These are phyloP conservation scores for Dendropsophus ebraccatus DNA, from an alignment of 2,113 vertebrate species.

Conservation along the genomic window DNA sequence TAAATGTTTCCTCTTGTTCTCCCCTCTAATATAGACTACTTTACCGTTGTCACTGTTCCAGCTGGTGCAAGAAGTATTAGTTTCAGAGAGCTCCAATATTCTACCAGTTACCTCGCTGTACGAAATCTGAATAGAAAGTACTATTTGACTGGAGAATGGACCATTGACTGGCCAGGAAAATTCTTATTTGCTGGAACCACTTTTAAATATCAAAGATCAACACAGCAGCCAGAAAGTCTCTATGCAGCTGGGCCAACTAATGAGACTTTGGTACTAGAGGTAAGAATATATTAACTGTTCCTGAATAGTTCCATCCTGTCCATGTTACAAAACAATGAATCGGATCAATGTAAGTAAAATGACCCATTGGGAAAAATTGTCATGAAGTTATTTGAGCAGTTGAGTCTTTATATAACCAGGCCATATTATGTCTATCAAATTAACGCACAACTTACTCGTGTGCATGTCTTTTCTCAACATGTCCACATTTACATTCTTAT, in stretches of 20 bases:
- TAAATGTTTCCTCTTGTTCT: neutral
- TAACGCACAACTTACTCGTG: too few species aligned
- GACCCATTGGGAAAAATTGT: neutral
- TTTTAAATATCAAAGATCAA: conserved; percentile 89
- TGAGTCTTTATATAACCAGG: too few species aligned
- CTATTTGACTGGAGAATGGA: conserved; percentile 92
- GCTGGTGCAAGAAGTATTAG: conserved; percentile 85
- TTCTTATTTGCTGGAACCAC: conserved; percentile 87
- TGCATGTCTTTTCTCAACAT: too few species aligned
- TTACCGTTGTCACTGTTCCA: conserved; percentile 85
- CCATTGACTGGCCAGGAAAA: conserved; percentile 93
- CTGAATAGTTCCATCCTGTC: neutral
- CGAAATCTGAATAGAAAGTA: conserved; percentile 83
- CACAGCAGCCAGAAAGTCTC: conserved; percentile 86
- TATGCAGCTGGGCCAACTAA: conserved; percentile 89
- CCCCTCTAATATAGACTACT: conserved; percentile 79
- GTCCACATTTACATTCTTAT: too few species aligned
- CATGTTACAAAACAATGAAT: neutral
- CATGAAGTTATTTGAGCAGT: neutral
- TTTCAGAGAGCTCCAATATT: conserved; percentile 84
- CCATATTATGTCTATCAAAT: too few species aligned
- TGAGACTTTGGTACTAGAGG: conserved; percentile 96
- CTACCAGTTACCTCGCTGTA: conserved; percentile 89
- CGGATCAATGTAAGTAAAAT: too few species aligned
- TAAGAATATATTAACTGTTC: conserved; percentile 71